Conservation (phyloP, 2,113 vertebrate genomes). For the Sylvia atricapilla region DNA sequence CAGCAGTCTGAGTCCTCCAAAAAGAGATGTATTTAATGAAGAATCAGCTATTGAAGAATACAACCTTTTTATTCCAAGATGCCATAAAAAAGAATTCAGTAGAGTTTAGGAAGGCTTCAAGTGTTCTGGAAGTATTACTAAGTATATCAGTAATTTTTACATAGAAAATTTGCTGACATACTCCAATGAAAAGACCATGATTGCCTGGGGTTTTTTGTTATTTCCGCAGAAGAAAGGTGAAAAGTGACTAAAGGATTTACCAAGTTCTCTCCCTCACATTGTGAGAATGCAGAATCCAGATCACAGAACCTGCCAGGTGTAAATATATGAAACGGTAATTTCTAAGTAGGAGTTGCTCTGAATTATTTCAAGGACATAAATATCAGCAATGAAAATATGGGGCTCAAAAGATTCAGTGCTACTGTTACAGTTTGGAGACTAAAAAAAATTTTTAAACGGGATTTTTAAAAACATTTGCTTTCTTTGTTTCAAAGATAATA, state of each 20-base stretch:
- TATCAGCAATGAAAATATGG: background rate
- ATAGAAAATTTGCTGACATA: background rate
- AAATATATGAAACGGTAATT: background rate
- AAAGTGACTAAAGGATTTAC: background rate
- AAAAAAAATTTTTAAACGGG: background rate
- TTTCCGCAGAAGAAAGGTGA: background rate
- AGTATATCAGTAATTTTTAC: background rate
- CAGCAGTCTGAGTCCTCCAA: background rate
- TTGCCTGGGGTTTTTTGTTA: background rate
- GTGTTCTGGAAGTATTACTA: background rate
- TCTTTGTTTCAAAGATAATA: background rate
- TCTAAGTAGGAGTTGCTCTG: background rate
- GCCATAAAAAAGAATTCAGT: background rate
- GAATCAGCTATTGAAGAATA: background rate
- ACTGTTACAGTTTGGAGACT: background rate
- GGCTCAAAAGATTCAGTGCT: background rate
- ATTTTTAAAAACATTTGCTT: background rate
- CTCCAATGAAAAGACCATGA: background rate
- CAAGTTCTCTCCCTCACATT: background rate
- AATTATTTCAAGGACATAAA: background rate
- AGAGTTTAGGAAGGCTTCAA: background rate
- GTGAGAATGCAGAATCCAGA: background rate
- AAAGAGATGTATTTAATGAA: background rate
- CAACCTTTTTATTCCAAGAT: accelerated
- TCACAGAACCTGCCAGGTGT: background rate